A percentile compares a stretch with the other conserved stretches of the same genome.
Conservation (phyloP, 2,797 vertebrate genomes). For the Holocentrus rufus region DNA sequence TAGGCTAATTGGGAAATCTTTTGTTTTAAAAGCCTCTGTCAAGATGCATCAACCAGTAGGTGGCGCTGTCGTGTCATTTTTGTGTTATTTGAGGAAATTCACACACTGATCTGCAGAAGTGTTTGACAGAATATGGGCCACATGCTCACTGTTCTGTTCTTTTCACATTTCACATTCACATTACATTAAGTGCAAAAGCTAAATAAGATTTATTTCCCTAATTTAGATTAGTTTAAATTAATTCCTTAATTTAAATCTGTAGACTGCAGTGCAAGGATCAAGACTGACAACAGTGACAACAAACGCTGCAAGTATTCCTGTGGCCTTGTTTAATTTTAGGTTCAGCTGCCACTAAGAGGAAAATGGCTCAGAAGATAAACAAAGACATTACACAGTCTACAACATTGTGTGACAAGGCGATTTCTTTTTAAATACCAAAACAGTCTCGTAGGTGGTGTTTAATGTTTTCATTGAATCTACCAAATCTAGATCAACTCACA, state of each 20-base stretch:
- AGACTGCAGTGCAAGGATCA: neutral
- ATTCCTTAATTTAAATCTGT: too few relatives aligned
- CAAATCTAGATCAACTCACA: too few relatives aligned
- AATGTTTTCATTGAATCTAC: too few relatives aligned
- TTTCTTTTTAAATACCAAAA: too few relatives aligned
- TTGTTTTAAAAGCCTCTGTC: neutral
- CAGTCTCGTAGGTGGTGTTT: too few relatives aligned
- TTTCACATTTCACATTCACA: neutral
- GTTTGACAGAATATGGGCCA: neutral
- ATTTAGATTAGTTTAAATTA: too few relatives aligned
- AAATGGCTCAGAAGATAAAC: neutral
- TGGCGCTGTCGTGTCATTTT: slow-evolving; percentile 30
- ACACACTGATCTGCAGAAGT: neutral
- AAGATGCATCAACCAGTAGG: slow-evolving; percentile 37
- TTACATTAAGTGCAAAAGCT: neutral
- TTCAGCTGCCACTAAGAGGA: too few relatives aligned
- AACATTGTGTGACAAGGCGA: neutral
- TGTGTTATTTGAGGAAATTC: too few relatives aligned
- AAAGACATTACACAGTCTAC: neutral
- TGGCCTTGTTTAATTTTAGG: neutral
- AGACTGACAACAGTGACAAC: neutral
- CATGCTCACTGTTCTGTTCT: neutral
- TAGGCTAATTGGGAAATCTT: neutral
- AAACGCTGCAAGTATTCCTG: neutral
- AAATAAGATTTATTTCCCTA: neutral